Base-by-base conservation (phyloP, 30 jellyfish, hydroid and myxozoan species). In the Hydractinia echinata region DNA sequence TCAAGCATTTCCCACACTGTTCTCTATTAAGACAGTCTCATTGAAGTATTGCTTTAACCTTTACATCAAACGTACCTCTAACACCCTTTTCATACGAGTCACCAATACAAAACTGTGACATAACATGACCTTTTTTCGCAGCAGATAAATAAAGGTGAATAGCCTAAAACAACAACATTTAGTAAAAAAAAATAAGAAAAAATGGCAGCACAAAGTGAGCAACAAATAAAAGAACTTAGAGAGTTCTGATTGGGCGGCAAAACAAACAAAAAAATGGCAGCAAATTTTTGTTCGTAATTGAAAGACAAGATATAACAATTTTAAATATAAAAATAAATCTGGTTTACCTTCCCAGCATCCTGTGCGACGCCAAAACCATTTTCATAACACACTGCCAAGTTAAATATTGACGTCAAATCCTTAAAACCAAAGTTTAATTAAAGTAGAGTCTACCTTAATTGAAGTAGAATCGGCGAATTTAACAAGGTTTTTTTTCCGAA, bases 361-460 rank as follows among this genome's bases (percentile, higher is more conserved):
- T 77, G 51, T 54, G 19, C 21, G 55, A 60, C 55, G 51, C 85
- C 85, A 52, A 54, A 61, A n/a, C 82, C 82, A 15, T 77, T 53
- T 15, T 77, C 85, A 77, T 54, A 77, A 54, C 85, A 77, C 8
- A 55, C 39, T 8, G 85, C 85, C 53, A 77, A 56, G 60, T 77
- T 30, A 60, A 19, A 77, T 55, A 51, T 5, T 10, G 85, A 52
- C 14, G n/a, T 18, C 50, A 56, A 79, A 60, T 77, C 76, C 85
- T 77, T 64, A 44, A 7, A 64, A 64, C 19, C 19, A 44, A 64
- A 1, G 19, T 11, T n/a, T n/a, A 6, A 13, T 51, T n/a, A 64
- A 7, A 62, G 13, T 50, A 62, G 16, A 5, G 30, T 62, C 5
- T 7, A 64, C 74, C 15, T 58, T 58, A 11, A 58, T 58, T 1